Conservation (phyloP, 2,797 vertebrate species). For the Valencia hispanica region DNA sequence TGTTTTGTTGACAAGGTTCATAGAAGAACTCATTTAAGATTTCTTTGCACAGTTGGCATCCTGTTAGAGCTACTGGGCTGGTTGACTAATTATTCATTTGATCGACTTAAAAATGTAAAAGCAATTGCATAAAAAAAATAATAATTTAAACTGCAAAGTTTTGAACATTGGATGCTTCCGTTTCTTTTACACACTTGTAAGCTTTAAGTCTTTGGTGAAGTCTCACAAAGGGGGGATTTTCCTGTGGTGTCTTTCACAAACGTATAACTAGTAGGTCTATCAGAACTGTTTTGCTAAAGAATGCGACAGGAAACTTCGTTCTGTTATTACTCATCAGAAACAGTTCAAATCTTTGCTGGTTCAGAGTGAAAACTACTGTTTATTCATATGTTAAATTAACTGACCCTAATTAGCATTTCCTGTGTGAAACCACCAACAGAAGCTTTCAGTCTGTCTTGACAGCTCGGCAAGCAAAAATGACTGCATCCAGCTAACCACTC, state of each 20-base stretch:
- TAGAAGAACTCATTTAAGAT: background rate
- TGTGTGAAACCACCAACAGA: conserved; percentile 40
- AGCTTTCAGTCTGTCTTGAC: conserved; percentile 29
- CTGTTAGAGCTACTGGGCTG: too few species aligned
- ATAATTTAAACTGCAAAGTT: background rate
- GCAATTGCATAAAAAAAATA: background rate
- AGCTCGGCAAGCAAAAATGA: conserved; percentile 58
- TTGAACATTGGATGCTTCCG: background rate
- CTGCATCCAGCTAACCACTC: conserved; percentile 33
- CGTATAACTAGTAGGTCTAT: background rate
- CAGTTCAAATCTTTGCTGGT: background rate
- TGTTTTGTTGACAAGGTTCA: background rate
- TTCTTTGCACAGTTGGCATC: background rate
- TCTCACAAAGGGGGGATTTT: background rate
- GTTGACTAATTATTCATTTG: background rate
- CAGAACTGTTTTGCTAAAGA: background rate
- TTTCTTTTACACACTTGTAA: background rate
- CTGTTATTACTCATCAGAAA: background rate
- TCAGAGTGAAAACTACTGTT: conserved; percentile 1
- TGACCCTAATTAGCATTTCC: conserved; percentile 52
- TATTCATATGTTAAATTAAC: conserved; percentile 12
- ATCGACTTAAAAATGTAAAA: background rate
- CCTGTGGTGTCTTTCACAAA: too few species aligned
- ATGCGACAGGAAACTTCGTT: background rate
- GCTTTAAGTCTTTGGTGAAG: background rate